Conservation (phyloP, 2,797 vertebrate species). For the Tiaroga cobitis region DNA sequence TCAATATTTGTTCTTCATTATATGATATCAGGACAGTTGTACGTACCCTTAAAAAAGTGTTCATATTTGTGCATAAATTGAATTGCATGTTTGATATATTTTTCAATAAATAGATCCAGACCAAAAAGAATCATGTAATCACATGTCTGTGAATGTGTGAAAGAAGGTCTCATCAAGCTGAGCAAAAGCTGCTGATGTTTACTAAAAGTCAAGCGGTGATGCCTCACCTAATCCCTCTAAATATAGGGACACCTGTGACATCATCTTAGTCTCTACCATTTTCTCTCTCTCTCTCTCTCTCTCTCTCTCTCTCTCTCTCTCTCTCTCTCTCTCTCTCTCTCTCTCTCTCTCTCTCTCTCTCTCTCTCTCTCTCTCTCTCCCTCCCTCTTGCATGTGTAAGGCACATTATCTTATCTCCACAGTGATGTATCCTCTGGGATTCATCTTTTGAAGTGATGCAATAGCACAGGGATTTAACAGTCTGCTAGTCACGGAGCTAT, state of each 20-base stretch:
- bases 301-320: background rate
- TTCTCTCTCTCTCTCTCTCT: constrained; percentile 11
- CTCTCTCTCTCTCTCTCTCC: constrained; percentile 3
- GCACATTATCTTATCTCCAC: constrained; percentile 43
- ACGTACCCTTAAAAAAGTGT: no score
- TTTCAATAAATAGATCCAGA: background rate
- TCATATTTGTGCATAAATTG: background rate
- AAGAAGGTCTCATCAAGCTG: constrained; percentile 7
- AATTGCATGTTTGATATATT: background rate
- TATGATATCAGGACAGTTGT: no score
- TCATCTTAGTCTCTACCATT: constrained; percentile 28
- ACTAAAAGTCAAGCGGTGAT: constrained; percentile 35
- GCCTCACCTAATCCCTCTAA: constrained; percentile 40
- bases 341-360: constrained; percentile 20
- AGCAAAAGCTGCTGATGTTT: constrained; percentile 54
- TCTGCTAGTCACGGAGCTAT: constrained; percentile 37
- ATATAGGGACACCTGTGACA: constrained; percentile 51
- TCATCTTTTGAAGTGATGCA: constrained; percentile 54
- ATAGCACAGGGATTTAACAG: constrained; percentile 49
- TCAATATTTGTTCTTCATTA: no score
- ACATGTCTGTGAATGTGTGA: background rate
- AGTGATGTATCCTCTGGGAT: constrained; percentile 44
- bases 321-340: constrained; percentile 10
- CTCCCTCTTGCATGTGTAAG: constrained; percentile 29
- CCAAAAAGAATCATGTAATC: background rate